These are phyloP conservation scores for Cepphus grylle DNA, from an alignment of 2,113 vertebrate species.

Conservation along the genomic window DNA sequence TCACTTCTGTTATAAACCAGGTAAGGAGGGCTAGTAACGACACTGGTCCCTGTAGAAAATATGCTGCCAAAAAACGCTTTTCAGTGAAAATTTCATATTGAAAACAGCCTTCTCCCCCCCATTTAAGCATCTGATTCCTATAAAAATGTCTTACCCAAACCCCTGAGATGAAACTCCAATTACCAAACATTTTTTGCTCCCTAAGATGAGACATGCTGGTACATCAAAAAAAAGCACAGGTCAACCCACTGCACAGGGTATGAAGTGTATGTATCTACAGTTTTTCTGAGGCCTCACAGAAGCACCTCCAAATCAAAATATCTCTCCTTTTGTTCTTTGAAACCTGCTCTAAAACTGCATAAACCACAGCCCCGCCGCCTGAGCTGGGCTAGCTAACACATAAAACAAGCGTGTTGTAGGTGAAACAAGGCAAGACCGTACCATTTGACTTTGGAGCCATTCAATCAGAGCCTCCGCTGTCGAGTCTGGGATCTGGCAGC, in stretches of 20 bases:
- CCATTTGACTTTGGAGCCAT: constrained; percentile 93
- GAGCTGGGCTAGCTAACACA: neutral
- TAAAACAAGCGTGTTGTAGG: rapidly evolving
- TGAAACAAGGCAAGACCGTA: constrained; percentile 35
- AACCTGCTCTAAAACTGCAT: neutral
- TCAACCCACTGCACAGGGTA: neutral
- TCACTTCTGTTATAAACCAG: neutral
- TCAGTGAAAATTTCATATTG: neutral
- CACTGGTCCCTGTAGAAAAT: neutral
- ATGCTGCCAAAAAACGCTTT: neutral
- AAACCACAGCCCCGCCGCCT: neutral
- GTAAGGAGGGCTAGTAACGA: neutral
- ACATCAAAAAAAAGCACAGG: neutral
- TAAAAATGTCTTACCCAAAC: neutral
- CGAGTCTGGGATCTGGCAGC: constrained; percentile 91
- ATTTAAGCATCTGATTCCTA: neutral
- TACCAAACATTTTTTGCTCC: neutral
- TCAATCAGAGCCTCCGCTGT: constrained; percentile 84
- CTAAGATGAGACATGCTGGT: neutral
- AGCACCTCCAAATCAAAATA: neutral
- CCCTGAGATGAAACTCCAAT: neutral
- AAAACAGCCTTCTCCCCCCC: neutral
- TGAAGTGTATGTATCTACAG: neutral
- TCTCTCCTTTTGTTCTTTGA: neutral
- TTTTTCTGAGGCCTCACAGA: neutral